These are phyloP conservation scores for Ceuthmochares aereus DNA, from an alignment of 2,113 vertebrate genomes.

Conservation along the genomic window DNA sequence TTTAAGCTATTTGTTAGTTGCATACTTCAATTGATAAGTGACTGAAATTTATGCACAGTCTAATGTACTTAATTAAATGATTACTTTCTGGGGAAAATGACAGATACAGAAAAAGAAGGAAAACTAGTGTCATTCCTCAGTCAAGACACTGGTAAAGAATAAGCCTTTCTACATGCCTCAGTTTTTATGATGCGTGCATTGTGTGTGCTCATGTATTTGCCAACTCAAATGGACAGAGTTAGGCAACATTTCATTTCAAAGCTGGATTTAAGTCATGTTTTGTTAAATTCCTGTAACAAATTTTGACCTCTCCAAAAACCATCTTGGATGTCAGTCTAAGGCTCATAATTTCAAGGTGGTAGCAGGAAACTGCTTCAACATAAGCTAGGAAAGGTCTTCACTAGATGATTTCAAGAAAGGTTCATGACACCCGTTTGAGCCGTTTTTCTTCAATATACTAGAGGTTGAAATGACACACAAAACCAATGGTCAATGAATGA, in stretches of 20 bases:
- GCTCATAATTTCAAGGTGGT: neutral
- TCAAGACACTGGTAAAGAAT: neutral
- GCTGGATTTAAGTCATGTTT: neutral
- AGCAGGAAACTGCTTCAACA: neutral
- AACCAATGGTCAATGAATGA: neutral
- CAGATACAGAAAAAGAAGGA: neutral
- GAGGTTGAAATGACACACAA: neutral
- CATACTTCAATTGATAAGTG: accelerated
- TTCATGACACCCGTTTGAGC: accelerated
- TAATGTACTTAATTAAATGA: neutral
- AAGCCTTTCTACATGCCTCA: neutral
- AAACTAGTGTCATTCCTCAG: neutral
- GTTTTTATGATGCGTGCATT: neutral
- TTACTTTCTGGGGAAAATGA: neutral
- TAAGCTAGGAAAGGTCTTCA: neutral
- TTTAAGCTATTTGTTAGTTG: neutral
- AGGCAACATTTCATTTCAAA: neutral
- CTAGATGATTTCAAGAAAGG: neutral
- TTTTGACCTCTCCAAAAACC: neutral
- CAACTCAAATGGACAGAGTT: neutral
- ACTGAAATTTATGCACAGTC: neutral
- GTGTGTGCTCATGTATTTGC: neutral
- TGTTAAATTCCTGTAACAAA: neutral
- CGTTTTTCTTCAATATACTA: neutral
- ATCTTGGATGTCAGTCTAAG: neutral